Percentiles rank a stretch among this genome's conserved stretches.
Evolutionary conservation across 2,113 vertebrate genomes (phyloP).

Genomic region (Suncus etruscus): DNA sequence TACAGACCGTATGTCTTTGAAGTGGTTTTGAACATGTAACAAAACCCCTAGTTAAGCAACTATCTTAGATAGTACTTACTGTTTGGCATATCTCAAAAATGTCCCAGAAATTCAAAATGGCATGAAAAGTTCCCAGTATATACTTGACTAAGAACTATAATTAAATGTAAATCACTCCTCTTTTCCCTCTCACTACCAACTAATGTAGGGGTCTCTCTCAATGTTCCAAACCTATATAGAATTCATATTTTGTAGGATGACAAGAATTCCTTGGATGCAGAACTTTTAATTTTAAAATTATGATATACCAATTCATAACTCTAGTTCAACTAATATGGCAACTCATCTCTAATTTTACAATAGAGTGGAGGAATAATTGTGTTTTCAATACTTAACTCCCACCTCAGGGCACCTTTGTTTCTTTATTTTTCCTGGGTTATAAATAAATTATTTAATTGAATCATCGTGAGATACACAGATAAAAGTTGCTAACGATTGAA

Average conservation of each 20-base stretch:
- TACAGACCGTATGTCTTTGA: background rate
- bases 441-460: too few species aligned
- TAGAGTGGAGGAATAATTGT: fast-evolving
- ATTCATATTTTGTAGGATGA: background rate
- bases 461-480: too few species aligned
- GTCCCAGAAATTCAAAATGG: background rate
- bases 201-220: background rate
- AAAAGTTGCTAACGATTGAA: too few species aligned
- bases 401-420: background rate
- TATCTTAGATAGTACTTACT: background rate
- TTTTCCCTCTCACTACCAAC: background rate
- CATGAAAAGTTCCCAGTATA: background rate
- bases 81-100: background rate
- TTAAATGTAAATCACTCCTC: background rate
- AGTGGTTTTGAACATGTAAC: background rate
- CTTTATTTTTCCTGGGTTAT: too few species aligned
- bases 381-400: background rate
- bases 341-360: background rate
- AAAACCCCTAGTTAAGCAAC: background rate
- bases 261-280: background rate
- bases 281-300: background rate
- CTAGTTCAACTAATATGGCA: background rate
- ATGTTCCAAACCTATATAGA: background rate
- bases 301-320: background rate
- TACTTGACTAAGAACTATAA: background rate